A percentile compares a stretch with the other conserved stretches of the same genome.
Evolutionary conservation across 2,797 vertebrate species (phyloP).

Genomic region (Coccyzus lansbergi): DNA sequence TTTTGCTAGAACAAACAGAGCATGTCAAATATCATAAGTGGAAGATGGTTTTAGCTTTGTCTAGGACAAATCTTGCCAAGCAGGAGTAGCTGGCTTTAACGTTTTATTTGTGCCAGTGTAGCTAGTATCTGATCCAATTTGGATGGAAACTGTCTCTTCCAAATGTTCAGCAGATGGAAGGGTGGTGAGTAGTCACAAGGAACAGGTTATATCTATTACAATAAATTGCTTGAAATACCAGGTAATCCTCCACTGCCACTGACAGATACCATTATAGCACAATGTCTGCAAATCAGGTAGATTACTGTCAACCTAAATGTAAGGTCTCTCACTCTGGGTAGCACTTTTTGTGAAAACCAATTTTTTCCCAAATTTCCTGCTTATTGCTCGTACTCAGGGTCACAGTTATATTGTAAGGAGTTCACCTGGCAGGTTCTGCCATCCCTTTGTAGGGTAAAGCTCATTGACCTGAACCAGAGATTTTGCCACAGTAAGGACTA

Average conservation of each 20-base stretch:
- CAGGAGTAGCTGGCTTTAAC: background rate
- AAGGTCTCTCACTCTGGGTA: background rate
- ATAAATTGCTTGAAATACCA: slow-evolving; percentile 27
- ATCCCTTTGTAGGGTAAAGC: background rate
- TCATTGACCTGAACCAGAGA: background rate
- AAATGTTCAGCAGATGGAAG: slow-evolving; percentile 50
- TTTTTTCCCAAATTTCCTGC: background rate
- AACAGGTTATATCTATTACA: slow-evolving; percentile 44
- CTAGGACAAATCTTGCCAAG: background rate
- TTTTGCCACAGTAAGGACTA: background rate
- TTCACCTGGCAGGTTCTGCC: background rate
- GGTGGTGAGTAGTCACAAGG: slow-evolving; percentile 32
- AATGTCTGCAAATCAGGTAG: background rate
- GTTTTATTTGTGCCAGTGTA: background rate
- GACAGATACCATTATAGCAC: background rate
- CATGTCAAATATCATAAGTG: background rate
- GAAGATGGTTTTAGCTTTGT: background rate
- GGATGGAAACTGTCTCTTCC: background rate
- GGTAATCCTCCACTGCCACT: background rate
- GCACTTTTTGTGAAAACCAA: background rate
- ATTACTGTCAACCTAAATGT: background rate
- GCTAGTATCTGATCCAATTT: slow-evolving; percentile 17
- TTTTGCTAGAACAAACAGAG: slow-evolving; percentile 4
- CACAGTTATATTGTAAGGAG: background rate
- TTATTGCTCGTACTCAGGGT: background rate